Evolutionary conservation across 2,113 vertebrate genomes (phyloP).

Genomic region (Heterotilapia buettikoferi): DNA sequence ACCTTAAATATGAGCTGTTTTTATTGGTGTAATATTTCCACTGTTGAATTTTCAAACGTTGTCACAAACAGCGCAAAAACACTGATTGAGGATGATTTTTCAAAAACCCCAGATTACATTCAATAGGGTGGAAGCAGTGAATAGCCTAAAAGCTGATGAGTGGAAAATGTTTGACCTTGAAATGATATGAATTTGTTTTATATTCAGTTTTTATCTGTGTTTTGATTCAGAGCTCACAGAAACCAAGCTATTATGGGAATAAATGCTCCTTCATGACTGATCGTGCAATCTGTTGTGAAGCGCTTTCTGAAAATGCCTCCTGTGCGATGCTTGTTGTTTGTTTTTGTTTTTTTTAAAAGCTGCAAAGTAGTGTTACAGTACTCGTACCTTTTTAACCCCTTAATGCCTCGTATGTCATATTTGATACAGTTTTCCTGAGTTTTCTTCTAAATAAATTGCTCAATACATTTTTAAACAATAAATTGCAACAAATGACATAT

Average conservation of each 20-base stretch:
- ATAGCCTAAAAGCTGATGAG: neutral
- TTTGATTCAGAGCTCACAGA: neutral
- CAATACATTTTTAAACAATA: neutral
- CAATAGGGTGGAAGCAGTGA: neutral
- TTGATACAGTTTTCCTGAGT: neutral
- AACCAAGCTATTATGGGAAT: neutral
- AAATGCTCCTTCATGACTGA: neutral
- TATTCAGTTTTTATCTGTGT: neutral
- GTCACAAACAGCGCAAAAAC: neutral
- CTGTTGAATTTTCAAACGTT: neutral
- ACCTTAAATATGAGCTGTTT: neutral
- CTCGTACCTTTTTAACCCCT: neutral
- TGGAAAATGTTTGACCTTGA: neutral
- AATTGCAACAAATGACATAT: neutral
- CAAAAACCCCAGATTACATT: neutral
- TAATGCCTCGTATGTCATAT: neutral
- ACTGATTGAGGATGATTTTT: neutral
- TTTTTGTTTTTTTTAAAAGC: neutral
- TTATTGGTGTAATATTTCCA: neutral
- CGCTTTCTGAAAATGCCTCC: neutral
- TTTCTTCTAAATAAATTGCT: neutral
- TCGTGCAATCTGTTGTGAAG: rapidly evolving
- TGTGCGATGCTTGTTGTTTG: neutral
- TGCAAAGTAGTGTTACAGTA: neutral
- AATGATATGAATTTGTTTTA: neutral